Conservation (phyloP, 1,140 invertebrate genomes). For the Brachystomella parvula region DNA sequence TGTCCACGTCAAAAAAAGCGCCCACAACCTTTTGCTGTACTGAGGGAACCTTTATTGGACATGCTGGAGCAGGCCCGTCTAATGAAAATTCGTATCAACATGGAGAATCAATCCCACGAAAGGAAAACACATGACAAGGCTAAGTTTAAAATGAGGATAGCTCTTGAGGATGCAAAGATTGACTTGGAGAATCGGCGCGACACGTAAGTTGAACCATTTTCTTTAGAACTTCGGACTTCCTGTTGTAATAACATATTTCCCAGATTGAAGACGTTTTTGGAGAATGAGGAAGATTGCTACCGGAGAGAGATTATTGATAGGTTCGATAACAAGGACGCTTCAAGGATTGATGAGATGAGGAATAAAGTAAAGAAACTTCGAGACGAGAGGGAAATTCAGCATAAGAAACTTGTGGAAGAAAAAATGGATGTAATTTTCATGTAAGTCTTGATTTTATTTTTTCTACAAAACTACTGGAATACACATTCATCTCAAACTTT, state of each 20-base stretch:
- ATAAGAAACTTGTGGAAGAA: conserved; percentile 28
- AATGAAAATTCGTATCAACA: background rate
- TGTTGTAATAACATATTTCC: background rate
- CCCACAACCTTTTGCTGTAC: no score
- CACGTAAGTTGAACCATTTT: conserved; percentile 7
- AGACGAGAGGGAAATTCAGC: conserved; percentile 17
- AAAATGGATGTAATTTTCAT: conserved; percentile 30
- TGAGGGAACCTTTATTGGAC: background rate
- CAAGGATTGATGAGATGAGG: conserved; percentile 24
- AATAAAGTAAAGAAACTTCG: conserved; percentile 18
- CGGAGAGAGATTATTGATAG: conserved; percentile 13
- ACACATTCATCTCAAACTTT: background rate
- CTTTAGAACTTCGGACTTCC: background rate
- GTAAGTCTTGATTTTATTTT: conserved; percentile 7
- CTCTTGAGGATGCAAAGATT: conserved; percentile 4
- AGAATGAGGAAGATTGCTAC: conserved; percentile 24
- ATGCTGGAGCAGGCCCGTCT: conserved; percentile 19
- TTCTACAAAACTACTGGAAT: background rate
- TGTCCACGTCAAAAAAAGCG: no score
- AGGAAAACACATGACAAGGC: conserved; percentile 18
- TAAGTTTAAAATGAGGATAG: conserved; percentile 13
- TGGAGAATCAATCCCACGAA: conserved; percentile 19
- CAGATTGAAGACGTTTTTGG: conserved; percentile 26
- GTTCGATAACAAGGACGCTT: conserved; percentile 18
- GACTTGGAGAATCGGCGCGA: conserved; percentile 26